Evolutionary conservation across 2,113 vertebrate species (phyloP), one percentile per base, ranked within the genome.

Genomic region (Zosterops lateralis): DNA sequence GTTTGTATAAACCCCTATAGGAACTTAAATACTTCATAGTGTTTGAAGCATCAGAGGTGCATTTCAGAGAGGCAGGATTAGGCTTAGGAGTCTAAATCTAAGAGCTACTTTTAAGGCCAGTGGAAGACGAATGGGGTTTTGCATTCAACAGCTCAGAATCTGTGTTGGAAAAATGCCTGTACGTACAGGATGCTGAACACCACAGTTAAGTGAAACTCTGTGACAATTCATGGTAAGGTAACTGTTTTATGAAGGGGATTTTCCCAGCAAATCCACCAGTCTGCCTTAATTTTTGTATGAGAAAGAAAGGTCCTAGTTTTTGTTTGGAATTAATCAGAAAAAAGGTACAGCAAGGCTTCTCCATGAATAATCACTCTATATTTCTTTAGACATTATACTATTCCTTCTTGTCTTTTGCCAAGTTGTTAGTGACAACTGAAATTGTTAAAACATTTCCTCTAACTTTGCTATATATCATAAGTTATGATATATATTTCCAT

Each of bases 321-420:
- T 25, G 8, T 81, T 90, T 57, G 42, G 42, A 70, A 14, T 18
- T 9, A n/a, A 32, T 80, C 6, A 66, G 31, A 70, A 60, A 36
- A 42, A 42, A 65, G 45, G 9, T 29, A 58, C 4, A 58, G 14
- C 34, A 82, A 82, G 13, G 13, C 8, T 89, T 58, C 44, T 75
- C 40, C 19, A 7, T 48, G 7, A 73, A 44, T 29, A 44, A 47
- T 7, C 15, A 48, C 32, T 3, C 0, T 16, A 1, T 38, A 7
- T 88, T 70, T 66, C 18, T 18, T 47, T 61, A 60, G n/a, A 57
- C 42, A 47, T 34, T 1, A 6, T 28, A 47, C 4, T 28, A 7
- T 56, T 82, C 13, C 6, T 72, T 76, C 28, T 72, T 7, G 3
- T 72, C 62, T 26, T 57, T 19, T 45, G 13, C 42, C 32, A 17